phyloP scores from a whole-genome alignment of 2,797 vertebrate genomes.

The Varecia variegata region DNA sequence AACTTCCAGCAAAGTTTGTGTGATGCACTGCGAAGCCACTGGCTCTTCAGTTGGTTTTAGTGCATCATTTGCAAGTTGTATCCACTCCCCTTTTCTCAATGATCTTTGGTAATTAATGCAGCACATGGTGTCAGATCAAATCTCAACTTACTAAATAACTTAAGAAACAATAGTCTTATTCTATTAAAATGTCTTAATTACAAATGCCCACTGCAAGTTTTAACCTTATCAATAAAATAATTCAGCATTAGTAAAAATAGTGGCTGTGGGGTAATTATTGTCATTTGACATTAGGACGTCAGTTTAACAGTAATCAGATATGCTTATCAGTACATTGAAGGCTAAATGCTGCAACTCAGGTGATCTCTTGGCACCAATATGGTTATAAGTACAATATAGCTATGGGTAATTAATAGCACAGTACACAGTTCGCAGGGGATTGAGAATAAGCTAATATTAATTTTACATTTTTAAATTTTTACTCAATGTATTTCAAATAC shows the following conservation, averaged over 20 bases:
- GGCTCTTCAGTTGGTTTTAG: neutral
- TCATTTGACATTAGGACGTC: neutral
- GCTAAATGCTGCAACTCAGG: neutral
- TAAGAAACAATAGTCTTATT: neutral
- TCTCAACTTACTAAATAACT: neutral
- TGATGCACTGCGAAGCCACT: neutral
- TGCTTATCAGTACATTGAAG: neutral
- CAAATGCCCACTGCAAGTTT: neutral
- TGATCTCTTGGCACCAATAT: neutral
- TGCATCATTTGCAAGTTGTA: neutral
- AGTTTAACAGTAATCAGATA: neutral
- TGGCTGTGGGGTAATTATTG: neutral
- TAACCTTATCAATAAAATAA: neutral
- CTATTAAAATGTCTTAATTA: neutral
- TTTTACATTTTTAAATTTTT: neutral
- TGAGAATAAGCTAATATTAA: neutral
- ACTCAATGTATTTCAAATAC: neutral
- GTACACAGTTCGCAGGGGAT: neutral
- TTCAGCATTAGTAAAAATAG: neutral
- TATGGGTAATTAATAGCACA: neutral
- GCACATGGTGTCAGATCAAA: neutral
- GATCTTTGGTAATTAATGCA: neutral
- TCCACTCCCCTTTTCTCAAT: neutral
- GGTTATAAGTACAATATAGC: neutral
- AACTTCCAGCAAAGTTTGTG: neutral